Base-by-base conservation (phyloP, 2,888 invertebrate genomes). In the Andrena dorsata region DNA sequence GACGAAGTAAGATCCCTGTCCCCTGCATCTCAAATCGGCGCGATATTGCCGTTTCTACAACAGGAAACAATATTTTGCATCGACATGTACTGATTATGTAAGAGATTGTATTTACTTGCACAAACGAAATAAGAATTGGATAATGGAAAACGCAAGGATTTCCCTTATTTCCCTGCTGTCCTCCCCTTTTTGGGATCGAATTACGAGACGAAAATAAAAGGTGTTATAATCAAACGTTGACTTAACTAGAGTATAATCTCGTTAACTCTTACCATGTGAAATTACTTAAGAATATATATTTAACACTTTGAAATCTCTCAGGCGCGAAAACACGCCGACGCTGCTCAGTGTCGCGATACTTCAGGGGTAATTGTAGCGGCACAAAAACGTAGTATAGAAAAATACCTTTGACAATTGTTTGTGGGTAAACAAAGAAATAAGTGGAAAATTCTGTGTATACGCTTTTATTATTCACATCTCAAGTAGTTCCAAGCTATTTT, bases 61-160 rank as follows among this genome's bases (percentile, higher is more conserved):
- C 56, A 60, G 73, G 66, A 81, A 81, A 74, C 60, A 60, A 77
- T 82, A 77, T 83, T 83, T 83, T 83, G 74, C 83, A 82, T 82
- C 53, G 63, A 75, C 64, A 77, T 83, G 82, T 83, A 82, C 71
- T 77, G 82, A 75, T 83, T 83, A 83, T 75, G 82, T 83, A 83
- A 77, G 71, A 83, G 61, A 82, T 83, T 83, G 83, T 83, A 83
- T 83, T 83, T 83, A 83, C 74, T 71, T 83, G 83, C 83, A 83
- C 83, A 83, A 83, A 80, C 68, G 41, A 71, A 82, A 77, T 82
- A 83, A 83, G 70, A 82, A 83, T 77, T 77, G 83, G 63, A 77
- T 76, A 83, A 73, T 32, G 63, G 58, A 74, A 83, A 49, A n/a
- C 32, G 20, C 7, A 2, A 23, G 7, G 20, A 8, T 8, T 10